These are phyloP conservation scores for Urocynchramus pylzowi DNA, from an alignment of 2,113 vertebrate species.

Conservation along the genomic window DNA sequence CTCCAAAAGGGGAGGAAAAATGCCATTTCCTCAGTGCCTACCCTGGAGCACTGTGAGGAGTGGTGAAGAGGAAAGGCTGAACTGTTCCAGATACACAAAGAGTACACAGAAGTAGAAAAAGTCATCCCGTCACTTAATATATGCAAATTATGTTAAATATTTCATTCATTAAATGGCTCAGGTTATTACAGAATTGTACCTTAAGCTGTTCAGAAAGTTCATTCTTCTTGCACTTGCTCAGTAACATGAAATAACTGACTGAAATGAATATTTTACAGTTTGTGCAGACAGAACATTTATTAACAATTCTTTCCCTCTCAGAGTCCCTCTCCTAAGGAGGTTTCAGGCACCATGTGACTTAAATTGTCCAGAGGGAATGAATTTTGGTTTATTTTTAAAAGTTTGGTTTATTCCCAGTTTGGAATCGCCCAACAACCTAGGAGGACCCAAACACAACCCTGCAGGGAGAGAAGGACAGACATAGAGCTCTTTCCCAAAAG, in stretches of 20 bases:
- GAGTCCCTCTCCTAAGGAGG: conserved; percentile 55
- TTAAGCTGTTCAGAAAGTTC: conserved; percentile 57
- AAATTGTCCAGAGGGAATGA: background rate
- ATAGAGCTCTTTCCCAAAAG: background rate
- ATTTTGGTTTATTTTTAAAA: background rate
- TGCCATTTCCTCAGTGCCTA: background rate
- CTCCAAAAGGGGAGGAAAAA: background rate
- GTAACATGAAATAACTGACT: conserved; percentile 50
- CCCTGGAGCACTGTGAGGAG: background rate
- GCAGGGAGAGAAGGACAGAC: background rate
- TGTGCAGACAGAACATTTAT: conserved; percentile 78
- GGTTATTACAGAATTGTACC: conserved; percentile 51
- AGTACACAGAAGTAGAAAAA: background rate
- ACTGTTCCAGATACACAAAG: background rate
- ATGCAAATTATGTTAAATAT: conserved; percentile 61
- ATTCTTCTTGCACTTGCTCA: conserved; percentile 47
- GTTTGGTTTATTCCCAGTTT: background rate
- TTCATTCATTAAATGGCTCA: conserved; percentile 64
- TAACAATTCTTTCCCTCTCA: conserved; percentile 73
- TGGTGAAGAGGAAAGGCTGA: background rate
- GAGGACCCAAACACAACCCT: background rate
- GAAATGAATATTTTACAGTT: conserved; percentile 63
- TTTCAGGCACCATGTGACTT: background rate
- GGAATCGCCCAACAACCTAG: background rate
- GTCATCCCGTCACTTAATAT: background rate